phyloP scores from a whole-genome alignment of 2,888 invertebrate species.

The Drosophila melanosoma region DNA sequence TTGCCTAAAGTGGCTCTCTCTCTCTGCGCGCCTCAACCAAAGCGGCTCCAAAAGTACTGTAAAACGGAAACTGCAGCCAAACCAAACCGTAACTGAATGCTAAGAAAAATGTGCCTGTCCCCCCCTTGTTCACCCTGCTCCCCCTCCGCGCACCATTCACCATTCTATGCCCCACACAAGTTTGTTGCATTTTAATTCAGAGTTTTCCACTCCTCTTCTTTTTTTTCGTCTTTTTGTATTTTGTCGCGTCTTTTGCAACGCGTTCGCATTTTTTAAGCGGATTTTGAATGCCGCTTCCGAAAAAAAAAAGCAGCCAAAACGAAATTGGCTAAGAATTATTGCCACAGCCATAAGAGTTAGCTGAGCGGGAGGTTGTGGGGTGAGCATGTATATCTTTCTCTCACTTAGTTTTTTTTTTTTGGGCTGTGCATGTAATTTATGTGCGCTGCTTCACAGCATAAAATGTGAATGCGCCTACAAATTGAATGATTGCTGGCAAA shows the following conservation, averaged over 20 bases:
- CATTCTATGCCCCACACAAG: conserved; percentile 27
- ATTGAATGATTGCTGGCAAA: conserved; percentile 8
- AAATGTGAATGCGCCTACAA: conserved; percentile 41
- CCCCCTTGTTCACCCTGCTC: neutral
- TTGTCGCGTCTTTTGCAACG: conserved; percentile 33
- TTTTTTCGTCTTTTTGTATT: conserved; percentile 27
- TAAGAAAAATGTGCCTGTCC: conserved; percentile 65
- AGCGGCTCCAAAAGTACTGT: conserved; percentile 26
- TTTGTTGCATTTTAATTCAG: conserved; percentile 71
- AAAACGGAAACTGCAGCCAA: conserved; percentile 40
- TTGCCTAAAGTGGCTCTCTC: conserved; percentile 70
- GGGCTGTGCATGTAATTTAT: conserved; percentile 66
- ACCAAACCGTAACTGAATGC: conserved; percentile 41
- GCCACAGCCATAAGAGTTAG: conserved; percentile 33
- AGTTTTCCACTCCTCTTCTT: conserved; percentile 45
- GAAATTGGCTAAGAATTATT: conserved; percentile 70
- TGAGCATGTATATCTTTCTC: neutral
- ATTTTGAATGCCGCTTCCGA: conserved; percentile 66
- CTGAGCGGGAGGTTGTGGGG: neutral
- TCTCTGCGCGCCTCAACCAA: conserved; percentile 39
- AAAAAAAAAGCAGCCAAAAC: conserved; percentile 44
- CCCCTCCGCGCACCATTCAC: no score
- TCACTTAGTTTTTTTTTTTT: conserved; percentile 4
- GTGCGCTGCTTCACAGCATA: conserved; percentile 71
- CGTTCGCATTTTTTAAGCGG: conserved; percentile 73